Evolutionary conservation across 2,888 invertebrate genomes (phyloP).

Genomic region (Amorpha juglandis): DNA sequence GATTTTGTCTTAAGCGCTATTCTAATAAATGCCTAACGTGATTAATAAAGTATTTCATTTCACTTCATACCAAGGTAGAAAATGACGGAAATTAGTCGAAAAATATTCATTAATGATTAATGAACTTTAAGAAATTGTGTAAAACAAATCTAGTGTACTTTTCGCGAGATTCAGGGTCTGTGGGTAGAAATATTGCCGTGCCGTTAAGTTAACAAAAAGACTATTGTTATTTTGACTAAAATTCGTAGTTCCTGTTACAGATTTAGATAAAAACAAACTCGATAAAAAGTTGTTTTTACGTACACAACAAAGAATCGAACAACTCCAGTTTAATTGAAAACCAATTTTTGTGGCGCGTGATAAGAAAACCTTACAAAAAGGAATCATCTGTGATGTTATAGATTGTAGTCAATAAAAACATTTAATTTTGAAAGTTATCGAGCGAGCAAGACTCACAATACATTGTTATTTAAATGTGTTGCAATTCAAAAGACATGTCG

Average conservation of each 20-base stretch:
- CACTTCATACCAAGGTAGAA: too few relatives aligned
- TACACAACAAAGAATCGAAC: background rate
- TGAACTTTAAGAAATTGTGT: too few relatives aligned
- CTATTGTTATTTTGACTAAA: background rate
- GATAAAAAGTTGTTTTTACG: conserved; percentile 2
- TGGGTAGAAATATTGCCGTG: background rate
- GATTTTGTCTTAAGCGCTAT: too few relatives aligned
- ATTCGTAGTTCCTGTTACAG: background rate
- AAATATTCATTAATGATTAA: too few relatives aligned
- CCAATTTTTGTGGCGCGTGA: background rate
- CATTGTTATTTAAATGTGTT: conserved; percentile 2
- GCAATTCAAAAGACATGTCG: conserved; percentile 1
- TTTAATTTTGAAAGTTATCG: background rate
- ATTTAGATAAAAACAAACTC: background rate
- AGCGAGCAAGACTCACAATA: background rate
- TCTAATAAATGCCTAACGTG: too few relatives aligned
- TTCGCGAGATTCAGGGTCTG: too few relatives aligned
- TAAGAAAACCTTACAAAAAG: background rate
- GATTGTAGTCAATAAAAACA: background rate
- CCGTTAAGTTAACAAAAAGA: background rate
- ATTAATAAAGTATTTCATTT: too few relatives aligned
- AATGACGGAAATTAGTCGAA: too few relatives aligned
- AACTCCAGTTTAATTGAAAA: conserved; percentile 3
- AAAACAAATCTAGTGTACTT: too few relatives aligned
- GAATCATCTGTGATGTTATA: background rate